Base-by-base conservation (phyloP, 2,888 invertebrate species). In the Phaonia tiefii region DNA sequence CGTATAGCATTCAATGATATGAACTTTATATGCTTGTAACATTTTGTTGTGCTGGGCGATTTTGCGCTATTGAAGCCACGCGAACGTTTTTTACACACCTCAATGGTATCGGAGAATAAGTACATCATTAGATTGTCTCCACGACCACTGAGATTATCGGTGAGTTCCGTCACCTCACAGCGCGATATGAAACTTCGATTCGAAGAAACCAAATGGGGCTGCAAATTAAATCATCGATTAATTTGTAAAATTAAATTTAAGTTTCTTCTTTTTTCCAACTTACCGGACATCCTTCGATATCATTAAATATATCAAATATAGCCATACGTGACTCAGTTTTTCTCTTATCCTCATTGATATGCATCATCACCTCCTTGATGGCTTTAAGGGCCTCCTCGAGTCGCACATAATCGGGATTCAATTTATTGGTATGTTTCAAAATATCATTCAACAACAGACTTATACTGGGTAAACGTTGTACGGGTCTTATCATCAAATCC, bases 301-400 rank as follows among this genome's bases (percentile, higher is more conserved):
- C 98, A 90, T 99, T 98, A 91, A 98, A 97, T 84, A 99, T 97
- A 92, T 98, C 97, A 92, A 99, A 98, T 93, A 99, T 96, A 85
- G 96, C 97, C 89, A 98, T 94, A 91, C 98, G 97, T 13, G 97
- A 97, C 91, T 99, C 99, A 0, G 98, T 98, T 92, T 96, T 97
- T 86, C 98, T 93, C 91, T 98, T 99, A 91, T 98, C 98, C 92
- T 99, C 99, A 91, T 99, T 99, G 86, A 99, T 98, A 90, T 97
- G 96, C 86, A 96, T 96, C 95, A 98, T 97, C 51, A 98, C 98
- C 92, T 97, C 96, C 89, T 97, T 95, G 87, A 99, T 94, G 83
- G 96, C 95, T 86, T 94, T 95, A 85, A 98, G 92, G 73, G 98
- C 97, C 89, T 95, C 93, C 89, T 96, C 96, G 86, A 99, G 92